Conservation (phyloP, 2,797 vertebrate species). For the Acropternis orthonyx region DNA sequence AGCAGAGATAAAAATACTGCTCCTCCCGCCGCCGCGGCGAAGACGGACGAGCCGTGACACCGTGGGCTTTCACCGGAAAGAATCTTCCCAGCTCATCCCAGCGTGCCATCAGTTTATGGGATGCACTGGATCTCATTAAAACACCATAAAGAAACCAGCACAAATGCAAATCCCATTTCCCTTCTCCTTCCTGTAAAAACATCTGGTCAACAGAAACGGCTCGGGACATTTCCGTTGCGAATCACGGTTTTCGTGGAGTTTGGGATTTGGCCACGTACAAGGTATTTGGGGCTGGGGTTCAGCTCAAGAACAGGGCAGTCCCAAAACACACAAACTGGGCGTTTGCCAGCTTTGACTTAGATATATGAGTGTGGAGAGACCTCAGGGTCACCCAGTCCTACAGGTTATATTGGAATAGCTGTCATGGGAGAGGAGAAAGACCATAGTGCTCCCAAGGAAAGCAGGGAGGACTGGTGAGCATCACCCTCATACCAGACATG, state of each 20-base stretch:
- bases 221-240: slow-evolving; percentile 20
- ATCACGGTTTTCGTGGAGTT: neutral
- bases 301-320: neutral
- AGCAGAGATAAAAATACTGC: slow-evolving; percentile 48
- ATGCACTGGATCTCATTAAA: slow-evolving; percentile 52
- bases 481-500: fast-evolving
- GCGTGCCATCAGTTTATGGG: neutral
- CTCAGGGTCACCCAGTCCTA: neutral
- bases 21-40: neutral
- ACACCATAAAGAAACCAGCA: neutral
- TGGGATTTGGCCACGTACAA: neutral
- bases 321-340: neutral
- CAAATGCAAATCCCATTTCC: slow-evolving; percentile 53
- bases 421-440: neutral
- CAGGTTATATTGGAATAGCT: neutral
- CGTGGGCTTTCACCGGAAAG: neutral
- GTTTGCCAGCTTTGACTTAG: neutral
- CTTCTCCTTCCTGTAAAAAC: slow-evolving; percentile 49
- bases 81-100: neutral
- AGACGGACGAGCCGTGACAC: neutral
- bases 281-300: neutral
- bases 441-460: neutral
- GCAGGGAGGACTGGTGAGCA: neutral
- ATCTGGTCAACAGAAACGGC: slow-evolving; percentile 55
- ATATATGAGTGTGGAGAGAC: neutral